A percentile compares a stretch with the other conserved stretches of the same genome.
phyloP scores from a whole-genome alignment of 1,140 invertebrate species.

The Ceratitis capitata region DNA sequence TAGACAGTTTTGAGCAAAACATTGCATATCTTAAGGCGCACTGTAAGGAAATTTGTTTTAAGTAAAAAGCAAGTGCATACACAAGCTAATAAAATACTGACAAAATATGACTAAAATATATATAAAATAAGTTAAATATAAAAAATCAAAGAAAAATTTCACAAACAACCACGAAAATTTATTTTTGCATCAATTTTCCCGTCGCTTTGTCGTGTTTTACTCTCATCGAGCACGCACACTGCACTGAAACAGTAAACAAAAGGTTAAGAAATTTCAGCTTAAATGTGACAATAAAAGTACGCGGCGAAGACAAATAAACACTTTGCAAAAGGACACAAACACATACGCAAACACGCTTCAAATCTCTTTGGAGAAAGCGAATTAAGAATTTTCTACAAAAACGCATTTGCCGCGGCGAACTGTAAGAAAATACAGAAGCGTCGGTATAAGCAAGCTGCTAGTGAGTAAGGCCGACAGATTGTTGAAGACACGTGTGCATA shows the following conservation, averaged over 20 bases:
- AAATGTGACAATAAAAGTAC: neutral
- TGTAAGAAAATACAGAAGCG: neutral
- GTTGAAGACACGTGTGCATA: neutral
- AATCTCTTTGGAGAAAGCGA: constrained; percentile 15
- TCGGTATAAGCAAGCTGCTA: neutral
- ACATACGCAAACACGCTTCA: neutral
- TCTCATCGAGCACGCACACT: neutral
- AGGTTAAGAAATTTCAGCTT: neutral
- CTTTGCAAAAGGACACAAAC: neutral
- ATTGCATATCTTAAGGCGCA: constrained; percentile 12
- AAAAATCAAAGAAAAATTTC: neutral
- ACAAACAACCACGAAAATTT: neutral
- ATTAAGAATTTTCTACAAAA: constrained; percentile 33
- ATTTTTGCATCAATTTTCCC: neutral
- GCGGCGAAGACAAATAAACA: neutral
- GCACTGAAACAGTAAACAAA: neutral
- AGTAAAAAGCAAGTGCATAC: neutral
- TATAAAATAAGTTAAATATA: neutral
- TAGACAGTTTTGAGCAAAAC: neutral
- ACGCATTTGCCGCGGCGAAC: neutral
- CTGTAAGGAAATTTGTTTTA: neutral
- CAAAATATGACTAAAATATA: neutral
- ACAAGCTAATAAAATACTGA: too few species aligned
- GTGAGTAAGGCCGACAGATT: neutral
- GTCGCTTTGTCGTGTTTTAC: neutral